Evolutionary conservation across 1,140 invertebrate species (phyloP), one percentile per base, ranked within the genome.

Genomic region (Zaprionus inermis): DNA sequence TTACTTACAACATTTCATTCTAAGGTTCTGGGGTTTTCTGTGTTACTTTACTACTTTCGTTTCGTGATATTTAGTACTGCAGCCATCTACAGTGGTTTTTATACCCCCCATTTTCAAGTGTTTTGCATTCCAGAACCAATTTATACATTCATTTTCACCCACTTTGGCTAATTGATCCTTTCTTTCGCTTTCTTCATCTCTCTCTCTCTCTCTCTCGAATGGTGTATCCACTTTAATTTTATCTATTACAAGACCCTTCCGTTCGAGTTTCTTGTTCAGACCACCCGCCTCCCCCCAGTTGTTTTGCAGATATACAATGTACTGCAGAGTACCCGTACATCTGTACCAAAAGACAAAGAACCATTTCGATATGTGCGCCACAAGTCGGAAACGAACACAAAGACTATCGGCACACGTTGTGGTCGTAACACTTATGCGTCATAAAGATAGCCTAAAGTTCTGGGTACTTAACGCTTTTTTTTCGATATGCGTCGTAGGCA

Each of bases 1-100:
- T 4, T 16, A 88, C 82, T 86, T 88, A 86, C 82, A 61, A 44
- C 51, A 49, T 72, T 82, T 79, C 82, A 85, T 85, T 85, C 32
- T 36, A 59, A 76, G 38, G n/a, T 44, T 16, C 38, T 10, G 38
- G 75, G 46, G 76, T 81, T 76, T 18, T 49, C 16, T 63, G 34
- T 32, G 64, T 51, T 59, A 85, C 69, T 80, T 85, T 75, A 72
- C 51, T 65, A 51, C 78, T 81, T 72, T 65, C 72, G 51, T 38
- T 72, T 72, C 28, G 30, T 55, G 30, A 52, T 80, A 72, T 55
- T 61, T 64, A 36, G 28, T 22, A 38, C 18, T 72, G 18, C n/a
- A 68, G 16, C 51, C 41, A 54, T 20, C 16, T 28, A 12, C 63
- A 65, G 11, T 22, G 14, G 4, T 66, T 86, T 86, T 86, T 85